These are phyloP conservation scores for Typhlomys cinereus DNA, from an alignment of 2,113 vertebrate genomes.

Conservation along the genomic window DNA sequence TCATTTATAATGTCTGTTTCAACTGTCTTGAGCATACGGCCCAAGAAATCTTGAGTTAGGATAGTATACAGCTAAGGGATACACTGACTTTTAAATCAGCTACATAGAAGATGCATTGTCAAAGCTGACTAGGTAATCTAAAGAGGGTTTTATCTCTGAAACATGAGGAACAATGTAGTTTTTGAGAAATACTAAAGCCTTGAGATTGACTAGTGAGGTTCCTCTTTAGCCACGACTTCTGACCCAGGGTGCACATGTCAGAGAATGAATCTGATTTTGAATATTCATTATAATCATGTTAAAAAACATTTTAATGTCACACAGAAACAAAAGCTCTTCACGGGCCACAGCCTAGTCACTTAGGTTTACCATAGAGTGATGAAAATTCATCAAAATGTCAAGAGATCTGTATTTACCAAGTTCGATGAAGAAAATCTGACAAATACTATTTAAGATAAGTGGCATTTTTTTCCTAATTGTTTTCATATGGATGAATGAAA, in stretches of 20 bases:
- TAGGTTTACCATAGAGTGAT: slow-evolving; percentile 85
- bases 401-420: slow-evolving; percentile 89
- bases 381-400: slow-evolving; percentile 90
- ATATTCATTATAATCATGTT: slow-evolving; percentile 86
- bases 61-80: slow-evolving; percentile 59
- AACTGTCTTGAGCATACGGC: slow-evolving; percentile 51
- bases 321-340: slow-evolving; percentile 86
- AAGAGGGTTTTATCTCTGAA: slow-evolving; percentile 52
- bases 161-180: slow-evolving; percentile 45
- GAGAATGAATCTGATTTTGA: slow-evolving; percentile 85
- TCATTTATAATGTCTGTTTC: slow-evolving; percentile 69
- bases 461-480: slow-evolving; percentile 87
- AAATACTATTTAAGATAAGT: slow-evolving; percentile 89
- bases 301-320: slow-evolving; percentile 86
- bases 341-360: slow-evolving; percentile 87
- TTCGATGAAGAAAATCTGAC: slow-evolving; percentile 90
- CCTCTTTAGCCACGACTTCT: slow-evolving; percentile 79
- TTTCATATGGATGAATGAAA: slow-evolving; percentile 88
- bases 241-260: slow-evolving; percentile 77
- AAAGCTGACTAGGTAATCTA: slow-evolving; percentile 54
- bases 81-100: slow-evolving; percentile 59
- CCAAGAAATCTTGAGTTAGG: slow-evolving; percentile 59
- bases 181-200: slow-evolving; percentile 77
- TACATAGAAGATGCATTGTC: slow-evolving; percentile 61
- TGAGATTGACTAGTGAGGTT: slow-evolving; percentile 78